Conservation (phyloP, 2,797 vertebrate species). For the Eulemur coronatus region DNA sequence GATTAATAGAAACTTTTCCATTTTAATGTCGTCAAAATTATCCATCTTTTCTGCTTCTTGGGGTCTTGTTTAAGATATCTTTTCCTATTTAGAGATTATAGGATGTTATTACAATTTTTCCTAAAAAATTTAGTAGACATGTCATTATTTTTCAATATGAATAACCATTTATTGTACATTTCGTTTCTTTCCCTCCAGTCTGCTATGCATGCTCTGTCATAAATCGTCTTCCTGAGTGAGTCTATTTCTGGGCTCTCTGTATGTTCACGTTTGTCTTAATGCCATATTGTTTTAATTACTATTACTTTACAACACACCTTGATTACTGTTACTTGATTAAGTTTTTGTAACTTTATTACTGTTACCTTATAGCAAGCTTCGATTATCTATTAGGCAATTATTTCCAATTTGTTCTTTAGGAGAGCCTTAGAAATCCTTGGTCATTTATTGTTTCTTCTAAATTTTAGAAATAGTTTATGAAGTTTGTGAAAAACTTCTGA, state of each 20-base stretch:
- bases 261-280: rapidly evolving
- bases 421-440: background rate
- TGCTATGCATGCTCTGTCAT: rapidly evolving
- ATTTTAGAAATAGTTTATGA: background rate
- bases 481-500: background rate
- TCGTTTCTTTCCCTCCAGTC: background rate
- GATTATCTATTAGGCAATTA: background rate
- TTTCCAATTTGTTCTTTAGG: background rate
- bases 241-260: background rate
- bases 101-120: background rate
- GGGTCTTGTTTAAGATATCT: background rate
- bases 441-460: background rate
- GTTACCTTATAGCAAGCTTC: background rate
- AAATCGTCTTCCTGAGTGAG: rapidly evolving
- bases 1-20: background rate
- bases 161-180: rapidly evolving
- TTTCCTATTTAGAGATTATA: background rate
- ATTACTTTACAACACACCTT: background rate
- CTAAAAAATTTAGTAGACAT: background rate
- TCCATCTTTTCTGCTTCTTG: background rate
- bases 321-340: background rate
- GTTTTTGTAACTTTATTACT: background rate
- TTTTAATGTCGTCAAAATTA: background rate
- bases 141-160: background rate
- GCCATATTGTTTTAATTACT: background rate